phyloP scores from a whole-genome alignment of 2,797 vertebrate genomes.

The Florisuga fusca region DNA sequence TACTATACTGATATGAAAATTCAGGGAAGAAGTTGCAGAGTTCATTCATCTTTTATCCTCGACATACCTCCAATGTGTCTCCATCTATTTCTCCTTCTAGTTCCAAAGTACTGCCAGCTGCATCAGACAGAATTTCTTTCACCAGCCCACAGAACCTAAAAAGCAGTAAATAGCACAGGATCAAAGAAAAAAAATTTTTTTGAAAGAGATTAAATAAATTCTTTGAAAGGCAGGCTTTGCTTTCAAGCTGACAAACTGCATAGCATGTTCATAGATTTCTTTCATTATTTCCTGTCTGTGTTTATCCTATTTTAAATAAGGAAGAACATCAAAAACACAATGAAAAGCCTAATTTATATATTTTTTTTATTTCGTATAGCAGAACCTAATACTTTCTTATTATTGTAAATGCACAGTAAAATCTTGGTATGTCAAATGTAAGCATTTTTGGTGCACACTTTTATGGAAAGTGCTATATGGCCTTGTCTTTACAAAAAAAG shows the following conservation, averaged over 20 bases:
- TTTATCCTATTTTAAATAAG: neutral
- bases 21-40: neutral
- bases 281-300: neutral
- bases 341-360: neutral
- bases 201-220: neutral
- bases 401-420: neutral
- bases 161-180: conserved; percentile 11
- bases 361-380: neutral
- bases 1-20: neutral
- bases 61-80: conserved; percentile 91
- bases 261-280: neutral
- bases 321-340: neutral
- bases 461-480: neutral
- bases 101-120: conserved; percentile 85
- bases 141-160: conserved; percentile 93
- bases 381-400: neutral
- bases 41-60: neutral
- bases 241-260: neutral
- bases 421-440: neutral
- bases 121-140: conserved; percentile 91
- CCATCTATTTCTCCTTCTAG: conserved; percentile 90
- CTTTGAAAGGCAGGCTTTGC: neutral
- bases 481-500: neutral
- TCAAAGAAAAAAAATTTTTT: neutral
- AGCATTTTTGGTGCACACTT: neutral